Conservation (phyloP, 2,797 vertebrate species). For the Oryzias sinensis region DNA sequence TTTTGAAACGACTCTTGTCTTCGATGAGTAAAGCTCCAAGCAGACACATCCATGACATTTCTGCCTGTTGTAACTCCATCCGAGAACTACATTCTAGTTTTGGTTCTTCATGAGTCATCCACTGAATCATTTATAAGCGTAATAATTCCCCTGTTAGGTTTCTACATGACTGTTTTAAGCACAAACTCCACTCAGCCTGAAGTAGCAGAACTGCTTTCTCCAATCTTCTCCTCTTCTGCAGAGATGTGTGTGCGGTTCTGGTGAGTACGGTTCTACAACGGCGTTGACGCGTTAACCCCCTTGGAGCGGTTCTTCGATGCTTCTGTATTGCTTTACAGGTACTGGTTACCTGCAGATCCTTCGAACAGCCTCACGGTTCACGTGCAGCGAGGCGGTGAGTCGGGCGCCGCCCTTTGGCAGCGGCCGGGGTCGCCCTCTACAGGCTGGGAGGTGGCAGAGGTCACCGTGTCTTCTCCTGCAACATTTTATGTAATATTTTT, state of each 20-base stretch:
- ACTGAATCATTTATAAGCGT: no score
- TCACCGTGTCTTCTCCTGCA: conserved; percentile 71
- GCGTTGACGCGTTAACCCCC: not conserved
- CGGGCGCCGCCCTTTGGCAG: conserved; percentile 57
- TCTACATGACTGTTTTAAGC: conserved; percentile 59
- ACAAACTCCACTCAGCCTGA: conserved; percentile 29
- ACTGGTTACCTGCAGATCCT: conserved; percentile 59
- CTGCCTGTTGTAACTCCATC: no score
- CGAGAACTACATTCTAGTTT: no score
- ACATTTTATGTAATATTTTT: conserved; percentile 57
- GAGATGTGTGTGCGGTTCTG: conserved; percentile 76
- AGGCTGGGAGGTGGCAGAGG: conserved; percentile 75
- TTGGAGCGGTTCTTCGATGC: not conserved
- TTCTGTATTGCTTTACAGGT: conserved; percentile 55
- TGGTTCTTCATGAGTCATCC: no score
- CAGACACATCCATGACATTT: no score
- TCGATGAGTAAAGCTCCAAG: no score
- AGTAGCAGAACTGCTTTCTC: conserved; percentile 66
- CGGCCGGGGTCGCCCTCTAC: conserved; percentile 49
- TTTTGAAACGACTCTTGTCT: no score
- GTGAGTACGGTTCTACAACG: conserved; percentile 48
- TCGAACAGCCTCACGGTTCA: conserved; percentile 60
- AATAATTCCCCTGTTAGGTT: conserved; percentile 52
- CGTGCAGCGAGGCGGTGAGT: conserved; percentile 44
- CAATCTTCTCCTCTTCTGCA: conserved; percentile 35